phyloP scores from a whole-genome alignment of 2,113 vertebrate genomes.

The Vimba vimba region DNA sequence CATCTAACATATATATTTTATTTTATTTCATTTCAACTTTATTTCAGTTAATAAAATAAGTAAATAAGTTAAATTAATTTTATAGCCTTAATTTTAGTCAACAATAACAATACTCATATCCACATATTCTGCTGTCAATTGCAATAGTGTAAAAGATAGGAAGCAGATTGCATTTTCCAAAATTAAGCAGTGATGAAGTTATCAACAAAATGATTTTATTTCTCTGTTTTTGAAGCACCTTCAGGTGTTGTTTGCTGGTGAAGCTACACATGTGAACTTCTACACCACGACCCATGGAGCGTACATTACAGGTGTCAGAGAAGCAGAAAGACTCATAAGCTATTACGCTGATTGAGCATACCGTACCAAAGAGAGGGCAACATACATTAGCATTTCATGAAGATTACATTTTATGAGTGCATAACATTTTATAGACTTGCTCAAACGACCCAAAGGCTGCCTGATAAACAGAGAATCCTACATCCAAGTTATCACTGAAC shows the following conservation, averaged over 20 bases:
- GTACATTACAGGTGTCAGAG: conserved; percentile 61
- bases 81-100: no score
- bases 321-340: conserved; percentile 58
- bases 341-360: conserved; percentile 36
- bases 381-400: background rate
- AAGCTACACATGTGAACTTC: conserved; percentile 67
- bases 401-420: conserved; percentile 5
- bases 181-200: background rate
- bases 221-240: conserved; percentile 55
- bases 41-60: no score
- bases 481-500: background rate
- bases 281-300: conserved; percentile 72
- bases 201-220: background rate
- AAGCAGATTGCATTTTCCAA: background rate
- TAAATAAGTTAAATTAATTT: no score
- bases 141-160: background rate
- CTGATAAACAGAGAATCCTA: background rate
- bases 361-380: background rate
- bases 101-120: no score
- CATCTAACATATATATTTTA: background rate
- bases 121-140: background rate
- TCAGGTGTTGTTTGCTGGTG: conserved; percentile 71
- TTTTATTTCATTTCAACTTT: background rate
- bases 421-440: background rate
- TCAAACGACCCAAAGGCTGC: background rate